Percentiles rank a stretch among this genome's conserved stretches.
These are phyloP conservation scores for Orientallactaga sibirica DNA, from an alignment of 2,797 vertebrate species.

Conservation along the genomic window DNA sequence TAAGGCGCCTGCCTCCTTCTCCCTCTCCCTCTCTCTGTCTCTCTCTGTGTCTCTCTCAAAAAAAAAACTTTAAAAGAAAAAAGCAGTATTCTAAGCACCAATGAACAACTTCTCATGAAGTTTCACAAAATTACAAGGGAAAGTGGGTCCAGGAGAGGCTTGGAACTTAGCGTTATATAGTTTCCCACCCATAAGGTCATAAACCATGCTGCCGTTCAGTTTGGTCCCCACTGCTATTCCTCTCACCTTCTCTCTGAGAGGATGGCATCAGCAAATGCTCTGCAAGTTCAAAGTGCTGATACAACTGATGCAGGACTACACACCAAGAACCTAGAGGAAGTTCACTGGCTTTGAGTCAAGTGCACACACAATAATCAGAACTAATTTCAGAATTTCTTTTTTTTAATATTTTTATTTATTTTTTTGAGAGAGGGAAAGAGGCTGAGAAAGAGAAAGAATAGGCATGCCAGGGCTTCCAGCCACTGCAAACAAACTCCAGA, in stretches of 20 bases:
- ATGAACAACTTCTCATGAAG: conserved; percentile 40
- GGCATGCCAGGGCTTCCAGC: too few relatives aligned
- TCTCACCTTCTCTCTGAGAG: conserved; percentile 25
- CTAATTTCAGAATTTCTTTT: background rate
- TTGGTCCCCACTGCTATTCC: background rate
- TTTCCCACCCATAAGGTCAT: background rate
- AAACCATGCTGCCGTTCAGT: background rate
- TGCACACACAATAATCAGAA: background rate
- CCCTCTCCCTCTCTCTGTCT: too few relatives aligned
- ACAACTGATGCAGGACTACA: background rate
- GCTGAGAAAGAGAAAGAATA: background rate
- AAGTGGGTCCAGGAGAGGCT: background rate
- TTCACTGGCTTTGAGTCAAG: conserved; percentile 30
- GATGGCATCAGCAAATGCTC: background rate
- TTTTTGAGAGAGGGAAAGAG: background rate
- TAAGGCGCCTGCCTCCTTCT: too few relatives aligned
- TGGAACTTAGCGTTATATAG: background rate
- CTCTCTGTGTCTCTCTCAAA: too few relatives aligned
- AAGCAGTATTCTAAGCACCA: conserved; percentile 8
- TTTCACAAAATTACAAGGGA: conserved; percentile 34
- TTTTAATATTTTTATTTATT: background rate
- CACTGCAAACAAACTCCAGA: too few relatives aligned
- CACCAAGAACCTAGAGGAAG: background rate
- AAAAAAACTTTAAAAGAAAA: background rate
- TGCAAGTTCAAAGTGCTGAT: conserved; percentile 29